Percentiles rank a stretch among this genome's conserved stretches.
phyloP scores from a whole-genome alignment of 1,140 invertebrate genomes.

The Drosophila punjabiensis region DNA sequence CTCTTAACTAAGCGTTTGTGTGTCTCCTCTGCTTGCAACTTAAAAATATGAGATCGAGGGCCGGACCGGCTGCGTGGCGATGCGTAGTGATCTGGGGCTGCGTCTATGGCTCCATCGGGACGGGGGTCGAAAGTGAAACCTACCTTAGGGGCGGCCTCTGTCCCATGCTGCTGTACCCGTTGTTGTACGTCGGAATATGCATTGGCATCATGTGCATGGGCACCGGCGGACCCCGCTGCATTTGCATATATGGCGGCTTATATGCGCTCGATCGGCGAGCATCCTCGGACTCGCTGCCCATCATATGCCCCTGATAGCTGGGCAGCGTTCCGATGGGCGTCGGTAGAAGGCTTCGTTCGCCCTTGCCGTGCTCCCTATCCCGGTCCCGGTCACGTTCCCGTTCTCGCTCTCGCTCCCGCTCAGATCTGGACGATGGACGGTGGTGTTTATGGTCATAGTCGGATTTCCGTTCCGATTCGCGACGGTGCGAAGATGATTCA shows the following conservation, averaged over 20 bases:
- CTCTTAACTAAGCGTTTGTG: conserved; percentile 35
- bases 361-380: neutral
- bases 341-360: conserved; percentile 54
- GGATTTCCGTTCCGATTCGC: conserved; percentile 16
- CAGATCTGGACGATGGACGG: conserved; percentile 10
- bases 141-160: conserved; percentile 68
- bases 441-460: conserved; percentile 6
- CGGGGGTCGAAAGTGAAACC: conserved; percentile 26
- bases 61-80: conserved; percentile 18
- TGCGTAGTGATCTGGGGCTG: neutral
- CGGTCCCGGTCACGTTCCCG: neutral
- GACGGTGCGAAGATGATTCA: conserved; percentile 43
- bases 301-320: conserved; percentile 59
- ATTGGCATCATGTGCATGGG: conserved; percentile 54
- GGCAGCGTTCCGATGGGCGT: conserved; percentile 57
- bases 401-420: neutral
- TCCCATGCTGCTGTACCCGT: conserved; percentile 66
- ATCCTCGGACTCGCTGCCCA: conserved; percentile 79
- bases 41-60: conserved; percentile 32
- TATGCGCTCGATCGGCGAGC: conserved; percentile 53
- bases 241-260: conserved; percentile 59
- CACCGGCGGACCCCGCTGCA: conserved; percentile 56
- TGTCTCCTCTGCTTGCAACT: conserved; percentile 13
- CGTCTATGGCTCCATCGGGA: conserved; percentile 12
- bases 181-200: conserved; percentile 65